Base-by-base conservation (phyloP, 2,888 invertebrate species). In the Thymelicus lineola region DNA sequence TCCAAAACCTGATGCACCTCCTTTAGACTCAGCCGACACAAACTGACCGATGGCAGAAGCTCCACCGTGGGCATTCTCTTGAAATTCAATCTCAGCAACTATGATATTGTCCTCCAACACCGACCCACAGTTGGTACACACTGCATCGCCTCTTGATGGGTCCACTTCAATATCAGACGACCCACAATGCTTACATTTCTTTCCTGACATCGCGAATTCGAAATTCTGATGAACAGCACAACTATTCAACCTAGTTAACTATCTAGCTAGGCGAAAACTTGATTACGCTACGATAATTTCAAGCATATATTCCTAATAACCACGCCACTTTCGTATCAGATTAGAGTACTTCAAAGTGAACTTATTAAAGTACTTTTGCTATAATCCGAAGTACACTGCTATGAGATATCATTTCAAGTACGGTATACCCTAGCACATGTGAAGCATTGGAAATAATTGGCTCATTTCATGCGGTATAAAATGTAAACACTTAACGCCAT, bases 31-130 rank as follows among this genome's bases (percentile, higher is more conserved):
- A 4, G 96, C 96, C 5, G 98, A 97, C 0, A 98, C 98, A 91
- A 98, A 99, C 85, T 98, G 98, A 38, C 99, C 99, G 75, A 99
- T 96, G 15, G 98, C 97, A 72, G 97, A 96, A 62, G 96, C 95
- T 10, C 97, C 97, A 36, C 99, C 99, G 83, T 96, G 97, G 9
- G 97, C 96, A 83, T 97, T 97, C 86, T 99, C 99, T 87, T 98
- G 97, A 84, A 99, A 99, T 87, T 98, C 98, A 53, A 99, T 96
- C 87, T 99, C 99, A 2, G 98, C 97, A 35, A 99, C 99, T 82
- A 99, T 99, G 67, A 98, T 96, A 80, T 97, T 98, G 83, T 99
- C 98, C 86, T 99, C 99, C 15, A 99, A 92, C 1, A 99, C 99
- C 7, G 97, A 96, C 36, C 99, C 99, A 91, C 99, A 99, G 83